A percentile compares a stretch with the other conserved stretches of the same genome.
These are phyloP conservation scores for Helicorthomorpha holstii DNA, from an alignment of 1,140 invertebrate species.

Conservation along the genomic window DNA sequence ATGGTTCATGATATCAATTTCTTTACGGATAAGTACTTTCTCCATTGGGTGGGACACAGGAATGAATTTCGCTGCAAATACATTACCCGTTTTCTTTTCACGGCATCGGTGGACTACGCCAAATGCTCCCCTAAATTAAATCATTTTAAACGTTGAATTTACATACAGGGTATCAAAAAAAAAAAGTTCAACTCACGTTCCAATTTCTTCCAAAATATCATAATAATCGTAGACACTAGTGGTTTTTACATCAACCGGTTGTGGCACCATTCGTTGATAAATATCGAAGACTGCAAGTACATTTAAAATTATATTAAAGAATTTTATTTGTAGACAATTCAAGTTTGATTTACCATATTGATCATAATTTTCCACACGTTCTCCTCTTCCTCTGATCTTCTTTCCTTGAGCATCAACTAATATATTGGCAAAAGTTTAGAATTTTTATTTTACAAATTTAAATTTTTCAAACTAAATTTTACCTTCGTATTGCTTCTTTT, in stretches of 20 bases:
- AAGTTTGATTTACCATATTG: constrained; percentile 50
- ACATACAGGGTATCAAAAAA: background rate
- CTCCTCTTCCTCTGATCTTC: constrained; percentile 73
- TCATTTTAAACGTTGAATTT: background rate
- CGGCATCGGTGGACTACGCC: constrained; percentile 95
- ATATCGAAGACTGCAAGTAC: constrained; percentile 68
- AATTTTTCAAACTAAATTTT: too few relatives aligned
- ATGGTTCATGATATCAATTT: constrained; percentile 99
- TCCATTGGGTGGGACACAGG: constrained; percentile 87
- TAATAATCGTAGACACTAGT: constrained; percentile 94
- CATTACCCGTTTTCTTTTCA: constrained; percentile 86
- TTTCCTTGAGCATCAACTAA: constrained; percentile 76
- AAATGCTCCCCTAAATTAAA: constrained; percentile 61
- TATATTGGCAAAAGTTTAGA: constrained; percentile 14
- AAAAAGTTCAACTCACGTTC: constrained; percentile 37
- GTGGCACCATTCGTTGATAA: constrained; percentile 89
- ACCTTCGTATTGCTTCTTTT: too few relatives aligned
- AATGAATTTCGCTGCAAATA: constrained; percentile 98
- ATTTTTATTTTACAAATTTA: constrained; percentile 9
- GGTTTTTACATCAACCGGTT: constrained; percentile 88
- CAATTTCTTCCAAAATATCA: constrained; percentile 97
- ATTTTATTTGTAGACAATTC: background rate
- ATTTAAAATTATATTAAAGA: constrained; percentile 1
- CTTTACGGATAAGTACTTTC: constrained; percentile 90
- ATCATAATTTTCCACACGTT: constrained; percentile 87